These are phyloP conservation scores for Tenthredo livida DNA, from an alignment of 2,888 invertebrate genomes.

Conservation along the genomic window DNA sequence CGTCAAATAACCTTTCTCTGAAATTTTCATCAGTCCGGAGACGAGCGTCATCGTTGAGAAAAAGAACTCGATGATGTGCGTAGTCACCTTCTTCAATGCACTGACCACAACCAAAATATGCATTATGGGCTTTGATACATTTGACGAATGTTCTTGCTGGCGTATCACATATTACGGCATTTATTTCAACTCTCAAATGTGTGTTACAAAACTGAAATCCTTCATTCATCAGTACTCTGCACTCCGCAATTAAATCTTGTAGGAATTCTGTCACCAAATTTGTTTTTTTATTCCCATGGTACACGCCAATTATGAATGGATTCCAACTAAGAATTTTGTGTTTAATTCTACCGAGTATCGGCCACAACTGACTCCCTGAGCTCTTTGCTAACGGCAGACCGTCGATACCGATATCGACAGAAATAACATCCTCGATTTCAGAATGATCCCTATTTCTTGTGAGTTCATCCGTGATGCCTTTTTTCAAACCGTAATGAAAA, in stretches of 20 bases:
- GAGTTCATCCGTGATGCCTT: background rate
- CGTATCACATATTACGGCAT: slow-evolving; percentile 57
- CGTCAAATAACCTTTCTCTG: slow-evolving; percentile 37
- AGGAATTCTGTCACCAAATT: background rate
- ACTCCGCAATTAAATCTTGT: slow-evolving; percentile 16
- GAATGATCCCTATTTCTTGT: background rate
- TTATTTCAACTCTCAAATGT: slow-evolving; percentile 34
- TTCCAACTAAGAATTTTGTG: background rate
- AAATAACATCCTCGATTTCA: slow-evolving; percentile 7
- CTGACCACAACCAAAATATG: slow-evolving; percentile 57
- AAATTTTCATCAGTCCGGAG: slow-evolving; percentile 52
- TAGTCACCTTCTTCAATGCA: slow-evolving; percentile 57
- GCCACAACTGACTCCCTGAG: slow-evolving; percentile 11
- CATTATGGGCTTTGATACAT: slow-evolving; percentile 57
- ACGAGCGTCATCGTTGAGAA: slow-evolving; percentile 37
- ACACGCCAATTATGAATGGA: slow-evolving; percentile 9
- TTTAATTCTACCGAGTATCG: slow-evolving; percentile 19
- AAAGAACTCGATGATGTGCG: slow-evolving; percentile 49
- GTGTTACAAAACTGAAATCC: background rate
- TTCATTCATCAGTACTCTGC: background rate
- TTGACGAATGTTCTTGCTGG: slow-evolving; percentile 59
- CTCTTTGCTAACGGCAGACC: slow-evolving; percentile 22
- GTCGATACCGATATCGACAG: slow-evolving; percentile 3
- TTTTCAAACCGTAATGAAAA: slow-evolving; percentile 22
- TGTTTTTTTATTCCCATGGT: background rate